Evolutionary conservation across 1,140 invertebrate species (phyloP), one percentile per base, ranked within the genome.

Genomic region (Calephelis virginiensis): DNA sequence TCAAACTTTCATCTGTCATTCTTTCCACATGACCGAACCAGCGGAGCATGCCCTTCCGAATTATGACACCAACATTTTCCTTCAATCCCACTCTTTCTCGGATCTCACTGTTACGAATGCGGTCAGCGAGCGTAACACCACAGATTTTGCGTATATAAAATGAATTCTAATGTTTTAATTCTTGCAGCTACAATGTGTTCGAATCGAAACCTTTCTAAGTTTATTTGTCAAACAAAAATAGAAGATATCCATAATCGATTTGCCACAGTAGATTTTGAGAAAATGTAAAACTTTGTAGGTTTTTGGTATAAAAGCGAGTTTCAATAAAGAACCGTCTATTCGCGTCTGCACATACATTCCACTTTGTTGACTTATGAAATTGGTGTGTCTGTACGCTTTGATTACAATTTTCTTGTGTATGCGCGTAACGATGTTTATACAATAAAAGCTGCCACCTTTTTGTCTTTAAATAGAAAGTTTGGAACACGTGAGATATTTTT

Each of bases 361-460:
- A 56, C 43, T 64, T 56, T 64, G 63, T 64, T 50, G 63, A 49
- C 50, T 64, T 13, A 10, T 50, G 37, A 53, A 64, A 64, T 64
- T 64, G 48, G 40, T 11, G 12, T 17, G 37, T 45, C 50, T 64
- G 48, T 46, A 13, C 61, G 45, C 43, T 64, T 56, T 64, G 63
- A 64, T 64, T 63, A 49, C 62, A 28, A 56, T 63, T 64, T 64
- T 50, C 38, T 64, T 64, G 49, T 56, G 13, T 64, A 53, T 63
- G 14, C 40, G 40, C 38, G 13, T 56, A 64, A 64, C 63, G 63
- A 64, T 64, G 63, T 64, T 64, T 64, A 11, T 48, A 14, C 28
- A 43, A 66, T 71, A 9, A 46, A 43, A 64, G n/a, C 40, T 28
- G 0, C 13, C 17, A 53, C 50, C 13, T 28, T 28, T 28, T 28